phyloP scores from a whole-genome alignment of 2,113 vertebrate genomes.

The Mixornis gularis region DNA sequence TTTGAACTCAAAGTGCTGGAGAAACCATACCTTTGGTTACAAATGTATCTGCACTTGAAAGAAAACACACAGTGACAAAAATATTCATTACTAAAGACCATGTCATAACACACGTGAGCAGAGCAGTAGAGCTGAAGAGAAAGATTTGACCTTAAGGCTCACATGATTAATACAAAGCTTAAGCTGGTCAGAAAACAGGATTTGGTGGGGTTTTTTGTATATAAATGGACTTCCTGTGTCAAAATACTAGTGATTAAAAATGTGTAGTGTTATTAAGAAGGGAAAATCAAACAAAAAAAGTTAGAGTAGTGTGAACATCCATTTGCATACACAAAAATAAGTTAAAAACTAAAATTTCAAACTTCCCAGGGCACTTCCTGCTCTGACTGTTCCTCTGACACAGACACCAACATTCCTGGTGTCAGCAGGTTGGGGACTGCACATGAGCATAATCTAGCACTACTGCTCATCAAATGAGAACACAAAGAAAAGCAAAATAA shows the following conservation, averaged over 20 bases:
- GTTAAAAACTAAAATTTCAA: background rate
- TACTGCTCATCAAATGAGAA: background rate
- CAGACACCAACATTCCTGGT: background rate
- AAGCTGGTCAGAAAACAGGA: background rate
- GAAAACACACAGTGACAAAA: background rate
- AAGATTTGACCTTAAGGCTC: background rate
- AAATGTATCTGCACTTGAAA: background rate
- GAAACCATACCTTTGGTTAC: background rate
- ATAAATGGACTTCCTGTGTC: background rate
- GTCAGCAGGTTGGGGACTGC: background rate
- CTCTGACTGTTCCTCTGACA: background rate
- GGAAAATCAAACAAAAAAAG: background rate
- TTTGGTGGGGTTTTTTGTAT: background rate
- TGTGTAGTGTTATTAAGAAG: background rate
- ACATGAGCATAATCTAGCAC: background rate
- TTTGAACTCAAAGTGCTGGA: background rate
- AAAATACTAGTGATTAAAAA: background rate
- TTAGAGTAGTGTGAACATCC: background rate
- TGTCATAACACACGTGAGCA: accelerated
- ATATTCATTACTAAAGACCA: background rate
- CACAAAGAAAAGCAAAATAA: background rate
- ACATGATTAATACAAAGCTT: background rate
- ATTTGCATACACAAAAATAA: background rate
- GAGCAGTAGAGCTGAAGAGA: background rate
- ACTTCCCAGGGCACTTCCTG: background rate